Base-by-base conservation (phyloP, 2,888 invertebrate genomes). In the Aleiodes alternator region DNA sequence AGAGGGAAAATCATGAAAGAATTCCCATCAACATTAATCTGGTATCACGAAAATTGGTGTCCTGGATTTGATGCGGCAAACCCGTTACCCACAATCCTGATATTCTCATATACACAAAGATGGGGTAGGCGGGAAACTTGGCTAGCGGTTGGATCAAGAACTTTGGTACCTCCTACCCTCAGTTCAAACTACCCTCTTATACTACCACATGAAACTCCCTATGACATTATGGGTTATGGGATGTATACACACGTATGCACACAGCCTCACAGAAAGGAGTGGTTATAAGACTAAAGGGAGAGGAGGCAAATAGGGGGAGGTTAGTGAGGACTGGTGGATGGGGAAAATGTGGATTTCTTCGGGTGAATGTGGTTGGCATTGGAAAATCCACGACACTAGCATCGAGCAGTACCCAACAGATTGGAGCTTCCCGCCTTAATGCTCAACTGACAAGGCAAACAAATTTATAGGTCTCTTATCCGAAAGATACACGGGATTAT, bases 401-500 rank as follows among this genome's bases (percentile, higher is more conserved):
- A 80, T 82, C 77, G 81, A 56, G 43, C 74, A 73, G 76, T 80
- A 80, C 80, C 80, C 85, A 85, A 84, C 85, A 86, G 86, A 86
- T 86, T 85, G 86, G 84, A 85, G 85, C 82, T 84, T 80, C 76
- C 78, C 81, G 80, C 84, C 85, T 85, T 85, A 85, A 85, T 85
- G 82, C 85, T 59, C 76, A 80, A 82, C 84, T 87, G 88, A 88
- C 88, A 87, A 83, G 83, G 77, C 86, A 88, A 88, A 88, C 88
- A 87, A 88, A 88, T 88, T 88, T 88, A 88, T 88, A 87, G 88
- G 84, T 87, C 87, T 88, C 88, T 88, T 87, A 87, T 87, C 84
- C 86, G 86, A 85, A 85, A 87, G 84, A 88, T 87, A 88, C 88
- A 87, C 86, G 84, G 86, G 87, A 88, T 88, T 88, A 87, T 87